Percentiles rank a stretch among this genome's conserved stretches.
Conservation (phyloP, 2,888 invertebrate genomes). For the Drosophila seclusa region DNA sequence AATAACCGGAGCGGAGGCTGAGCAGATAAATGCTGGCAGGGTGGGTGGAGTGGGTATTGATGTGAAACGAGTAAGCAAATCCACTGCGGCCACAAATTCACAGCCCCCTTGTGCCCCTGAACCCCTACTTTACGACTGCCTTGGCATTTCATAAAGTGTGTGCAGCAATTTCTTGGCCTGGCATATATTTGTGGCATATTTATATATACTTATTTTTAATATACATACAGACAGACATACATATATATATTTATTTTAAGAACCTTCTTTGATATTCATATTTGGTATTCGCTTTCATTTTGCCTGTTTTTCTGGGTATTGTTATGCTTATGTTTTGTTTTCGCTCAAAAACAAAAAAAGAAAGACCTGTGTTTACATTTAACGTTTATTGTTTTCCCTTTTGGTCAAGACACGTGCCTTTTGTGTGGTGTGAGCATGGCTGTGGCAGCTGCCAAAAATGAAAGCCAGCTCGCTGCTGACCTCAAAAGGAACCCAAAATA, state of each 20-base stretch:
- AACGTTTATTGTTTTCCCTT: conserved; percentile 37
- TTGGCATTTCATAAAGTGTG: conserved; percentile 73
- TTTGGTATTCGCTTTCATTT: conserved; percentile 45
- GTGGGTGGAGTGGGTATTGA: conserved; percentile 1
- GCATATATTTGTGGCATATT: conserved; percentile 64
- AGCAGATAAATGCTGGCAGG: background rate
- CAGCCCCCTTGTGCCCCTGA: conserved; percentile 2
- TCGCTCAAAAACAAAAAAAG: background rate
- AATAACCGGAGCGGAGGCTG: conserved; percentile 51
- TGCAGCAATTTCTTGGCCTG: conserved; percentile 65
- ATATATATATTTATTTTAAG: conserved; percentile 31
- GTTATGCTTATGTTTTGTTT: conserved; percentile 40
- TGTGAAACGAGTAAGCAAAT: conserved; percentile 61
- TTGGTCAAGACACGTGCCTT: conserved; percentile 3
- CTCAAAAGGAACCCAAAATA: conserved; percentile 1
- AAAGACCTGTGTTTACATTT: conserved; percentile 31
- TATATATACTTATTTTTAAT: conserved; percentile 20
- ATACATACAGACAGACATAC: conserved; percentile 27
- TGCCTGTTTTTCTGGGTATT: conserved; percentile 51
- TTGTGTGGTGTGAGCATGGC: conserved; percentile 12
- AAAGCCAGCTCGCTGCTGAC: conserved; percentile 16
- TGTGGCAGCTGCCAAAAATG: conserved; percentile 17
- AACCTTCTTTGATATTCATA: conserved; percentile 59
- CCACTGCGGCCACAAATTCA: conserved; percentile 70
- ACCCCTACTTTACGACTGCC: conserved; percentile 18